Conservation (phyloP, 2,888 invertebrate species). For the Apoderus coryli region DNA sequence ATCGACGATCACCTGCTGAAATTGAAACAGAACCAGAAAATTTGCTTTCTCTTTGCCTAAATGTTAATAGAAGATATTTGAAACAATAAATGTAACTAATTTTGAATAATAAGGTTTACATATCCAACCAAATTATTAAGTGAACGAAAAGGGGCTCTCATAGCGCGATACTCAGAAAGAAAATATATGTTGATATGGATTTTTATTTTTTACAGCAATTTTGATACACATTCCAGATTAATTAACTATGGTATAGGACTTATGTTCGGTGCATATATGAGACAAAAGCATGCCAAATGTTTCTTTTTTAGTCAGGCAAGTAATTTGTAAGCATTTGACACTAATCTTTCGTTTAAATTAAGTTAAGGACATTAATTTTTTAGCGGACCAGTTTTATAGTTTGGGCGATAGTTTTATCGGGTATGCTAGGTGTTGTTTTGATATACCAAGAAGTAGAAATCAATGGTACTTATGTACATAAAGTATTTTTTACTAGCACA, state of each 20-base stretch:
- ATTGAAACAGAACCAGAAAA: no score
- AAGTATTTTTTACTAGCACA: background rate
- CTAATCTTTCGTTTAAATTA: no score
- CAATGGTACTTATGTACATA: background rate
- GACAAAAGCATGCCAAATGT: conserved; percentile 15
- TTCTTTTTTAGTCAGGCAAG: conserved; percentile 19
- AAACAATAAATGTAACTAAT: no score
- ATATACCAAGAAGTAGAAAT: background rate
- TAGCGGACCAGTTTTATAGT: background rate
- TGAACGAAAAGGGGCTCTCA: no score
- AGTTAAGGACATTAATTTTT: background rate
- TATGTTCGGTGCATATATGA: conserved; percentile 18
- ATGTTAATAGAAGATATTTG: no score
- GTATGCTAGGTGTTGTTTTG: background rate
- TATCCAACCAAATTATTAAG: no score
- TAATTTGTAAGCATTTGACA: conserved; percentile 6
- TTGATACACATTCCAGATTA: conserved; percentile 19
- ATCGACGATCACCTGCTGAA: no score
- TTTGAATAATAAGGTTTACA: no score
- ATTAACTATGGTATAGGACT: conserved; percentile 19
- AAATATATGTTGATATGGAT: no score
- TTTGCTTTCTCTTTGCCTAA: no score
- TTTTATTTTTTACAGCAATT: conserved; percentile 12
- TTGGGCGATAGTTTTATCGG: background rate
- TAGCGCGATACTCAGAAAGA: no score